Evolutionary conservation across 2,888 invertebrate species (phyloP), one percentile per base, ranked within the genome.

Genomic region (Proisotoma minuta): DNA sequence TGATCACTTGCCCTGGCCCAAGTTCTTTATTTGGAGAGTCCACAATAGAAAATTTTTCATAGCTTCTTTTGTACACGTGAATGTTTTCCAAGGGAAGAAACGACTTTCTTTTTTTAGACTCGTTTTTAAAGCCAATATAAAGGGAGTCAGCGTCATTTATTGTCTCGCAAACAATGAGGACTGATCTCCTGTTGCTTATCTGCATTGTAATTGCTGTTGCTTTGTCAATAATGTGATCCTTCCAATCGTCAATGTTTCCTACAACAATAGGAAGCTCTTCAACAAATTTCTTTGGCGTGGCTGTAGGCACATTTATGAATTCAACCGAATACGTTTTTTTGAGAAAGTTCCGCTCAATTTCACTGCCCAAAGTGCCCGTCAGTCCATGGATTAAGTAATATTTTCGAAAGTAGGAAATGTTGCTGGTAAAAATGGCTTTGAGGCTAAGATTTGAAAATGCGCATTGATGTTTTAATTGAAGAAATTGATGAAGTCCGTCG

Each of bases 1-100:
- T 71, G 15, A 79, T 73, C 2, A 78, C 62, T 4, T 75, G 57
- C 0, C 74, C 74, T 18, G 49, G 29, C 10, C 54, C 39, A 20
- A 76, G 51, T 22, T 61, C 34, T 34, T 57, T 60, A 2, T 62
- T 20, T 5, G 5, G 18, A 18, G 15, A 4, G 5, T 5, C 4
- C 8, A 39, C 20, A 12, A 39, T 40, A 5, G 26, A 57, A 22
- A 20, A 20, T 10, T 47, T 22, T 43, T 39, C 43, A 23, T 23
- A 24, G 22, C 47, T 26, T 20, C 24, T 10, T 26, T 49, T 57
- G 12, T 18, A 27, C 10, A 43, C 43, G 43, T 43, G 43, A 12
- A 43, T n/a, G 20, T 43, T 5, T 4, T 43, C 43, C 15, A 43
- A 4, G 10, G 43, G 5, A 43, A 43, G 5, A n/a, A 20, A 43